phyloP scores from a whole-genome alignment of 2,797 vertebrate genomes.

The Calcarius lapponicus region DNA sequence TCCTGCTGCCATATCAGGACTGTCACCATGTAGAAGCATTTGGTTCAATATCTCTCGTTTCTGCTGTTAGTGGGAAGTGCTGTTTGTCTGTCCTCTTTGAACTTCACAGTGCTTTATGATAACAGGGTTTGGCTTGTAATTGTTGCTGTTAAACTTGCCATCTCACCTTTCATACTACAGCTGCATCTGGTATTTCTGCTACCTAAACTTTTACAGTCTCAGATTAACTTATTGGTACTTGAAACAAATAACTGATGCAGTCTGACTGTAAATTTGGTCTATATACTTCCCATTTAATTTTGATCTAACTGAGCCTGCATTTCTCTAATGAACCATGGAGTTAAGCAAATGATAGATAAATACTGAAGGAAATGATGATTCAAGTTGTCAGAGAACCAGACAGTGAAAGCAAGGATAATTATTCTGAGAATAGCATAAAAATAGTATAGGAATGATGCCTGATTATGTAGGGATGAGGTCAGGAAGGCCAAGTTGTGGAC shows the following conservation, averaged over 20 bases:
- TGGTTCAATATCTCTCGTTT: not conserved
- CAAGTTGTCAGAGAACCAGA: not conserved
- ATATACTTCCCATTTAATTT: not conserved
- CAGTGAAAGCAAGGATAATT: not conserved
- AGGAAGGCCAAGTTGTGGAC: not conserved
- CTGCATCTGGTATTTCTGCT: not conserved
- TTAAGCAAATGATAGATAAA: not conserved
- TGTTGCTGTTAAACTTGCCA: not conserved
- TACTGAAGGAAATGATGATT: not conserved
- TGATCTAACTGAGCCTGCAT: not conserved
- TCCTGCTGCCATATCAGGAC: not conserved
- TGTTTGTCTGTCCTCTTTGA: not conserved
- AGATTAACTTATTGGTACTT: not conserved
- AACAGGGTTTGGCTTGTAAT: not conserved
- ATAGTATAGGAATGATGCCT: not conserved
- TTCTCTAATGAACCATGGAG: not conserved
- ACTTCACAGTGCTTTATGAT: not conserved
- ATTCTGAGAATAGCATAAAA: not conserved
- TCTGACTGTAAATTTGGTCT: not conserved
- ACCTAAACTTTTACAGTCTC: not conserved
- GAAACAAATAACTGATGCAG: not conserved
- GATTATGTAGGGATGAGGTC: not conserved
- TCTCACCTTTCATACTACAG: not conserved
- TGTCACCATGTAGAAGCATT: not conserved
- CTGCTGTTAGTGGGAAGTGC: not conserved